A percentile compares a stretch with the other conserved stretches of the same genome.
Conservation (phyloP, 2,797 vertebrate species). For the Euphonia xanthogaster region DNA sequence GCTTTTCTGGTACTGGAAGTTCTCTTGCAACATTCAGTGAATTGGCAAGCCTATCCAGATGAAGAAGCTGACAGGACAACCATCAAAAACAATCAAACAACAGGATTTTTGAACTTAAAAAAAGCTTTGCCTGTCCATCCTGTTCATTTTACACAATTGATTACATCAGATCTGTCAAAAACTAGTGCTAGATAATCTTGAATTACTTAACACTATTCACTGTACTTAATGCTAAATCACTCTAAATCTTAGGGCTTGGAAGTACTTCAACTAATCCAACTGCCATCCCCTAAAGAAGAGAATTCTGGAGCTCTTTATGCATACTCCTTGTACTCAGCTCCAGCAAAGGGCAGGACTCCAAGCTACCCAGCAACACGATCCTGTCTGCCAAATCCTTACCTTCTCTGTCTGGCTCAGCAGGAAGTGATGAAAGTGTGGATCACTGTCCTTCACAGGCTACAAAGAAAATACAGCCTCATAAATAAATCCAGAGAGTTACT, state of each 20-base stretch:
- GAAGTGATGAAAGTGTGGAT: constrained; percentile 98
- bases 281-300: background rate
- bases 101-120: background rate
- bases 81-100: background rate
- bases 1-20: background rate
- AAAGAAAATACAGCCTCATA: constrained; percentile 65
- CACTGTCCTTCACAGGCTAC: constrained; percentile 91
- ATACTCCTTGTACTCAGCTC: background rate
- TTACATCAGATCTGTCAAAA: background rate
- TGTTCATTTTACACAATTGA: background rate
- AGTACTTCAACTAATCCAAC: background rate
- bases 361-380: background rate
- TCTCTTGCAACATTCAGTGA: background rate
- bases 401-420: constrained; percentile 98
- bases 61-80: background rate
- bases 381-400: constrained; percentile 77
- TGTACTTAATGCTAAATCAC: background rate
- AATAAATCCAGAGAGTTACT: background rate
- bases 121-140: background rate
- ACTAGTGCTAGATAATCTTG: background rate
- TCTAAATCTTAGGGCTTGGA: background rate
- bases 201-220: background rate
- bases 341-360: background rate
- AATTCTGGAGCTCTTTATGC: background rate
- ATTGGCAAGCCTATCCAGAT: background rate